Evolutionary conservation across 1,140 invertebrate genomes (phyloP), one percentile per base, ranked within the genome.

Genomic region (Caenorhabditis latens): DNA sequence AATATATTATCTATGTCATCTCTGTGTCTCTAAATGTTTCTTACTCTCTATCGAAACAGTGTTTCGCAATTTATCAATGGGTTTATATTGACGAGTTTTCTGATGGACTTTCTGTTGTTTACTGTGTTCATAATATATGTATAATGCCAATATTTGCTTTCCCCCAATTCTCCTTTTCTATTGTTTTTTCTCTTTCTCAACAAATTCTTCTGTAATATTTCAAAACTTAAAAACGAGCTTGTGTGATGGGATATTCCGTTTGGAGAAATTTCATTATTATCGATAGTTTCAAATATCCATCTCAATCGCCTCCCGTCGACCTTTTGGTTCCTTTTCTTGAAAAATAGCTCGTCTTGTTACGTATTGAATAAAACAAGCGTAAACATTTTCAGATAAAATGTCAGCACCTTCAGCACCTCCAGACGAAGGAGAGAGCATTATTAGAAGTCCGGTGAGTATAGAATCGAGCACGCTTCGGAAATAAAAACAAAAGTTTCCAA

Each of bases 321-420:
- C n/a, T n/a, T n/a, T n/a, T n/a, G n/a, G n/a, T n/a, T n/a, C n/a
- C n/a, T n/a, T n/a, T n/a, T n/a, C n/a, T n/a, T n/a, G n/a, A n/a
- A n/a, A n/a, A n/a, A 58, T 11, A 19, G 7, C 19, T 58, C 7
- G 6, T 58, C 19, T 58, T 58, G 7, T 16, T 4, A 63, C 6
- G 21, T 32, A 6, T 6, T 19, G 5, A 63, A 63, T 24, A 63
- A 63, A 24, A n/a, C n/a, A 63, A 32, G 13, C n/a, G 32, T 63
- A 6, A 11, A n/a, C 32, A 58, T n/a, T 84, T 84, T 61, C 19
- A 21, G 53, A 2, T 3, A 53, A 32, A 50, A 85, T 85, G 84
- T 85, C 84, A 7, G n/a, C 40, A 43, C 48, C 67, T 9, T 53
- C 85, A 7, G 85, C 85, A 21, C 85, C 85, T 0, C 85, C 67